Base-by-base conservation (phyloP, 2,113 vertebrate genomes). In the Hymenochirus boettgeri region DNA sequence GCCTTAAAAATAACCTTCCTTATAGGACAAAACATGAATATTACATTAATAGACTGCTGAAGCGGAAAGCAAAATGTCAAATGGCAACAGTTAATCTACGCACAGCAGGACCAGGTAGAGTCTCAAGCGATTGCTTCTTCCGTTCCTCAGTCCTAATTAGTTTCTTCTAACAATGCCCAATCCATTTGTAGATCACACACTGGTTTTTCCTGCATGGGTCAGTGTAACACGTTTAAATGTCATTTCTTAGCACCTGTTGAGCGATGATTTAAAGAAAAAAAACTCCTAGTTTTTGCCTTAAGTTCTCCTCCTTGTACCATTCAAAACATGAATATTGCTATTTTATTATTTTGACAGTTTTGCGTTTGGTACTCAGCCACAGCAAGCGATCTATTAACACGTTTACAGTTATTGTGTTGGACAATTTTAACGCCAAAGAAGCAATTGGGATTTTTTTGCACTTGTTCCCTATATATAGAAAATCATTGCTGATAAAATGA, bases 21-120 rank as follows among this genome's bases (percentile, higher is more conserved):
- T 15, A 48, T 23, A 48, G 46, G 18, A 19, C 46, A 51, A 21
- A 12, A 11, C 10, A 69, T 69, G 27, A 69, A 69, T 69, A 69
- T 45, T 69, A 50, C 47, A 69, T 69, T 23, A 60, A 53, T 59
- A 29, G 39, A 51, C 29, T 12, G 33, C 35, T 22, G 47, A 69
- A 45, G 22, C 45, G 46, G 56, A 42, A 60, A 21, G 33, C 47
- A 31, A 69, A 69, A 69, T 69, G 65, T 69, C 65, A 69, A 23
- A 27, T 21, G 15, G 64, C 56, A 58, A 19, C 56, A 18, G 46
- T 53, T 29, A 59, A 52, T 45, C 35, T 37, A 29, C 18, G 56
- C 65, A 53, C 65, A 60, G 65, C 65, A 31, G 56, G 55, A 3
- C 22, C 13, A 21, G 64, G 12, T n/a, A 13, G 11, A 9, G 7